Conservation (phyloP, 35 echinoderm and acorn worm genomes). For the Patiria miniata region DNA sequence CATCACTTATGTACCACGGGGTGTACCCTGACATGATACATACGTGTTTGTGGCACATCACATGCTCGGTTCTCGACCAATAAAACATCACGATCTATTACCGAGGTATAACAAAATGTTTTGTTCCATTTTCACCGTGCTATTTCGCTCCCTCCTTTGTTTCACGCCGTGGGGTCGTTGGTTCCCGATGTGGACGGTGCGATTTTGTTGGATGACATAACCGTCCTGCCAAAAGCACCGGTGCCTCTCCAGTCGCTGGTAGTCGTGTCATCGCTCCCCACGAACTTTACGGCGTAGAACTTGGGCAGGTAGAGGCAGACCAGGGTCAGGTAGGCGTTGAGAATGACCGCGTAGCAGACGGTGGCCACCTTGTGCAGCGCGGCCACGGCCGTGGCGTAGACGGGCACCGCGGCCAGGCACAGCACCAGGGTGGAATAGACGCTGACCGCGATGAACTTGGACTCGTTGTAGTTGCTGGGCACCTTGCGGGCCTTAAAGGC, state of each 20-base stretch:
- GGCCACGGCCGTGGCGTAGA: constrained; percentile 6
- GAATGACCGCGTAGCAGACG: constrained; percentile 30
- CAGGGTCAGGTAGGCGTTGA: constrained; percentile 32
- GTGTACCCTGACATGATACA: too few relatives aligned
- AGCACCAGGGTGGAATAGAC: constrained; percentile 45
- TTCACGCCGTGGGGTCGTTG: background rate
- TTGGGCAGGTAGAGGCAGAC: constrained; percentile 40
- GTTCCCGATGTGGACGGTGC: constrained; percentile 8
- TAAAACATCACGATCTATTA: too few relatives aligned
- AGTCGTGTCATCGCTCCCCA: background rate
- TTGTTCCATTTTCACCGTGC: too few relatives aligned
- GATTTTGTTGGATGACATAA: background rate
- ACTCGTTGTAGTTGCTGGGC: constrained; percentile 52
- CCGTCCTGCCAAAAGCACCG: background rate
- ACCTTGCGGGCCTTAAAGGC: constrained; percentile 52
- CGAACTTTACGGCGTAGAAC: constrained; percentile 27
- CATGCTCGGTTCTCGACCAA: too few relatives aligned
- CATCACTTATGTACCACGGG: too few relatives aligned
- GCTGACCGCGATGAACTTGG: constrained; percentile 38
- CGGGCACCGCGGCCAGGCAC: constrained; percentile 27
- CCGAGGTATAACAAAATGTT: too few relatives aligned
- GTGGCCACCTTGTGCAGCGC: constrained; percentile 16
- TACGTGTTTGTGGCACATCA: too few relatives aligned
- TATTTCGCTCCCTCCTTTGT: too few relatives aligned
- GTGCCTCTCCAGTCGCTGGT: background rate